Conservation (phyloP, 2,797 vertebrate species). For the Dendrocincla fuliginosa region DNA sequence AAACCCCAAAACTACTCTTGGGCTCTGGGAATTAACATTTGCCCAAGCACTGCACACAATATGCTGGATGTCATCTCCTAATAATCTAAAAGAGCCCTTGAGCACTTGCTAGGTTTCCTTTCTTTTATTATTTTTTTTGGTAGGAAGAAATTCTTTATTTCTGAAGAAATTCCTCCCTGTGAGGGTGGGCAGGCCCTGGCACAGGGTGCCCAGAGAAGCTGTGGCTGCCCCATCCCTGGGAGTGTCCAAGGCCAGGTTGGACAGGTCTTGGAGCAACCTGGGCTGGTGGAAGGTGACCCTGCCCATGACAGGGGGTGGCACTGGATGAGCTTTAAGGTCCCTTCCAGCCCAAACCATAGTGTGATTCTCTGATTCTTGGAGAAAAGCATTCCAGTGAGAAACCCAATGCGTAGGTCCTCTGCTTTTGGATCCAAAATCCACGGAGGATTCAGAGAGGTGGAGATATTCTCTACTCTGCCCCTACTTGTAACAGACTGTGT, state of each 20-base stretch:
- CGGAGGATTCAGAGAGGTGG: accelerated
- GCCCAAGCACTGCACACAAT: accelerated
- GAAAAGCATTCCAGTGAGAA: accelerated
- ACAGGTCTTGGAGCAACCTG: accelerated
- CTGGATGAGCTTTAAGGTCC: too few species aligned
- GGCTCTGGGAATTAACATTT: not conserved
- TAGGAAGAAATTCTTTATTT: not conserved
- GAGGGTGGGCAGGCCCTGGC: not conserved
- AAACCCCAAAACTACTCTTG: not conserved
- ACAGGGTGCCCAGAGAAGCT: not conserved
- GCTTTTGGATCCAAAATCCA: not conserved
- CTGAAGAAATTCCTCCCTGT: not conserved
- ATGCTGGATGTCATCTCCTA: not conserved
- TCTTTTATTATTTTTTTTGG: too few species aligned
- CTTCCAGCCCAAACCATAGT: not conserved
- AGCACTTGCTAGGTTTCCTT: not conserved
- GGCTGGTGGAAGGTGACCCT: not conserved
- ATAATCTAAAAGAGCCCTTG: not conserved
- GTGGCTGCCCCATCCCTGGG: not conserved
- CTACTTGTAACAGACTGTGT: not conserved
- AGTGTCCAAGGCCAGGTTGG: not conserved
- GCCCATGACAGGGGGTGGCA: accelerated
- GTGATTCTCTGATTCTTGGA: not conserved
- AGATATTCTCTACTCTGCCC: not conserved
- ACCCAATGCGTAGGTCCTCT: accelerated